Percentiles rank a stretch among this genome's conserved stretches.
Conservation (phyloP, 2,888 invertebrate species). For the Caenorhabditis auriculariae region DNA sequence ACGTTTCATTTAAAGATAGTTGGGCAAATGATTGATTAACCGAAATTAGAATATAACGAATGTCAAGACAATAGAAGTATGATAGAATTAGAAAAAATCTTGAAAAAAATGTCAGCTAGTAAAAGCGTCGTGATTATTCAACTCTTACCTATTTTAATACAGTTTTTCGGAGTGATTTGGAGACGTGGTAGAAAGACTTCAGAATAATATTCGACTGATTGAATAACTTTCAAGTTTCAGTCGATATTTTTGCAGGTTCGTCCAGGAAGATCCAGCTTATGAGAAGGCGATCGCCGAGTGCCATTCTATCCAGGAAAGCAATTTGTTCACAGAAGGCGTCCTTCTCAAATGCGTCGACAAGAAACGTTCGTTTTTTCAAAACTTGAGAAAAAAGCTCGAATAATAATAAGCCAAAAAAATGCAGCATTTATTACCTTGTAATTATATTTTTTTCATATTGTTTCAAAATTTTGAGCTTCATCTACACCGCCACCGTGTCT, state of each 20-base stretch:
- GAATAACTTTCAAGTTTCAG: not conserved
- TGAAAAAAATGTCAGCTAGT: not conserved
- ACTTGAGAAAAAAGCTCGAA: too few relatives aligned
- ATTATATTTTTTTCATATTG: too few relatives aligned
- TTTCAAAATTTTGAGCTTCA: too few relatives aligned
- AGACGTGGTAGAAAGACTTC: not conserved
- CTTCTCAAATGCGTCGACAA: conserved; percentile 56
- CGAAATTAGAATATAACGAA: too few relatives aligned
- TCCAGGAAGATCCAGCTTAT: conserved; percentile 43
- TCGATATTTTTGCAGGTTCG: conserved; percentile 31
- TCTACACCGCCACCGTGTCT: too few relatives aligned
- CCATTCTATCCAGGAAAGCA: conserved; percentile 40
- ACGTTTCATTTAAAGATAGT: too few relatives aligned
- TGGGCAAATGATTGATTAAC: too few relatives aligned
- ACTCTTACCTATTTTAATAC: not conserved
- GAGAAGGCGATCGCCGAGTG: conserved; percentile 54
- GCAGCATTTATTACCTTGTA: too few relatives aligned
- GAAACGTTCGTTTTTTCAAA: conserved; percentile 45
- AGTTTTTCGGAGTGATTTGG: not conserved
- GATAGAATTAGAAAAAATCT: not conserved
- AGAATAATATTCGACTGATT: not conserved
- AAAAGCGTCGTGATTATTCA: too few relatives aligned
- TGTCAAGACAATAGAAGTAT: conserved; percentile 1
- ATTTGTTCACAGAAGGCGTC: conserved; percentile 48
- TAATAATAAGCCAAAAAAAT: too few relatives aligned